Percentiles rank a stretch among this genome's conserved stretches.
Evolutionary conservation across 2,797 vertebrate genomes (phyloP).

Genomic region (Hydrolagus colliei): DNA sequence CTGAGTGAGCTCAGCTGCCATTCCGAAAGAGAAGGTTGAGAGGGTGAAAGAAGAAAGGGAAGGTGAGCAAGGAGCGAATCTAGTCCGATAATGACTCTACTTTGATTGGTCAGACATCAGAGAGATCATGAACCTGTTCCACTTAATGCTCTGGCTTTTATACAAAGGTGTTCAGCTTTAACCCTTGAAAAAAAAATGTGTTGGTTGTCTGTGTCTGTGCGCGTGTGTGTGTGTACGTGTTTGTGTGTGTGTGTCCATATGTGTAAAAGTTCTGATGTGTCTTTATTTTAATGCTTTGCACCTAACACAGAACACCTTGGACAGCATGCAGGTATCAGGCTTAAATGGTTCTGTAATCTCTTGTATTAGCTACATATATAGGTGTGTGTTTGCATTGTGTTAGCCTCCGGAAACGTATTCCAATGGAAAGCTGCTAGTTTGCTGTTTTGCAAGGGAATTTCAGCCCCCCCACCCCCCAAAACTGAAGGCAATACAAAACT

Average conservation of each 20-base stretch:
- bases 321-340: conserved; percentile 96
- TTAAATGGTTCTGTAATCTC: too few relatives aligned
- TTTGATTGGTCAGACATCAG: too few relatives aligned
- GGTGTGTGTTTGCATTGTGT: not conserved
- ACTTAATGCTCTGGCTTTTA: not conserved
- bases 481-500: too few relatives aligned
- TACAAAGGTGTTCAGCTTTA: not conserved
- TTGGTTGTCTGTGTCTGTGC: not conserved
- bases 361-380: not conserved
- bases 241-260: conserved; percentile 42
- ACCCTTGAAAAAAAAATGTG: not conserved
- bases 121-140: not conserved
- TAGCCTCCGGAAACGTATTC: too few relatives aligned
- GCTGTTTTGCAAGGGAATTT: conserved; percentile 2
- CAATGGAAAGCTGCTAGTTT: not conserved
- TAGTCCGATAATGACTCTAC: not conserved
- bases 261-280: conserved; percentile 53
- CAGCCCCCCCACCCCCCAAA: too few relatives aligned
- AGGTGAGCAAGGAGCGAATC: not conserved
- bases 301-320: conserved; percentile 87
- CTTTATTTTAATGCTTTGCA: conserved; percentile 64
- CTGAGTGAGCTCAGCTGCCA: too few relatives aligned
- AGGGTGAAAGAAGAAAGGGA: not conserved
- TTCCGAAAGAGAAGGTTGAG: too few relatives aligned
- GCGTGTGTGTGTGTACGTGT: conserved; percentile 34